Conservation (phyloP, 2,888 invertebrate species). For the Hyppa rectilinea region DNA sequence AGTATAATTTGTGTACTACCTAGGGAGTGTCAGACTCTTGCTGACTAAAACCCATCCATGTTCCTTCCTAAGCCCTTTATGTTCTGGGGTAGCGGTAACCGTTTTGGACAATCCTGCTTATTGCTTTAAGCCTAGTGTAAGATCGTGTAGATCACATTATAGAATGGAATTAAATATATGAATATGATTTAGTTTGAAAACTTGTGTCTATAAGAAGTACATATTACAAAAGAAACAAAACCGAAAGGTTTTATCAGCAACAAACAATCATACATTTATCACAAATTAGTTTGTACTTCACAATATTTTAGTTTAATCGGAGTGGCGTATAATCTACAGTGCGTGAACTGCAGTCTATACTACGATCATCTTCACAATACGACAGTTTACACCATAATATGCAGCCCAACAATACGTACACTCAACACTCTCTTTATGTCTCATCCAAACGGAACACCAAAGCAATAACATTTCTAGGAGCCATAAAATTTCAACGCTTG, state of each 20-base stretch:
- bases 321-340: not conserved
- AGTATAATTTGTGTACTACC: conserved; percentile 22
- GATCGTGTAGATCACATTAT: too few relatives aligned
- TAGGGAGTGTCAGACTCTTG: too few relatives aligned
- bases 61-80: too few relatives aligned
- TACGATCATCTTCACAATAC: not conserved
- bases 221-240: not conserved
- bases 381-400: not conserved
- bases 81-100: too few relatives aligned
- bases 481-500: conserved; percentile 58
- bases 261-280: not conserved
- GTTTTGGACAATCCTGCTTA: too few relatives aligned
- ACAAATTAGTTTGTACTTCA: not conserved
- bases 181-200: not conserved
- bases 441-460: conserved; percentile 28
- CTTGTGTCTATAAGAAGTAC: not conserved
- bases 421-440: conserved; percentile 8
- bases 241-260: not conserved
- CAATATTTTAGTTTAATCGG: not conserved
- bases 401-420: not conserved
- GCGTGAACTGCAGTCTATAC: not conserved
- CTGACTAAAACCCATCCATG: too few relatives aligned
- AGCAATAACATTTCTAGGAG: conserved; percentile 51
- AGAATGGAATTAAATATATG: too few relatives aligned
- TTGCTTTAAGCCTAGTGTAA: too few relatives aligned